A percentile compares a stretch with the other conserved stretches of the same genome.
These are phyloP conservation scores for Ceratitis capitata DNA, from an alignment of 1,140 invertebrate species.

Conservation along the genomic window DNA sequence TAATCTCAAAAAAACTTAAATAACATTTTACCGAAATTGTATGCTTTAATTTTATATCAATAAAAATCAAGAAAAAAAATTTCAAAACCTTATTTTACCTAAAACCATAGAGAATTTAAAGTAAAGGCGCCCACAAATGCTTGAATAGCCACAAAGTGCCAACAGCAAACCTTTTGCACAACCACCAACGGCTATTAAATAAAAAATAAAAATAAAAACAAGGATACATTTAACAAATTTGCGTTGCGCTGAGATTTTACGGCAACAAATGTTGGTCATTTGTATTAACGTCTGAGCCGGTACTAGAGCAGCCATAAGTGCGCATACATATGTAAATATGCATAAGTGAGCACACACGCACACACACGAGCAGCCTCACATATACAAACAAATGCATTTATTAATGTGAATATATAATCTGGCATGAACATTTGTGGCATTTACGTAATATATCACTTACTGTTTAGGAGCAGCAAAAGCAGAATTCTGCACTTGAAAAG, in stretches of 20 bases:
- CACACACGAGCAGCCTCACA: too few relatives aligned
- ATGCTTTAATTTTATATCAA: too few relatives aligned
- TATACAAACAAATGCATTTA: background rate
- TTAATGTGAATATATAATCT: conserved; percentile 9
- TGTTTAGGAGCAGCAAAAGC: background rate
- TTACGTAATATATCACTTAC: conserved; percentile 5
- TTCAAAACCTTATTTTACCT: too few relatives aligned
- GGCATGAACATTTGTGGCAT: background rate
- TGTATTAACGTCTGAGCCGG: conserved; percentile 4
- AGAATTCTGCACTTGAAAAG: background rate
- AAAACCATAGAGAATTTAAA: too few relatives aligned
- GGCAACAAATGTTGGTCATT: conserved; percentile 3
- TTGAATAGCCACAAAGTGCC: background rate
- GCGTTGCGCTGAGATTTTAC: background rate
- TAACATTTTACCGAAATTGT: too few relatives aligned
- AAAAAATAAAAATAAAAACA: background rate
- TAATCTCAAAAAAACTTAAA: too few relatives aligned
- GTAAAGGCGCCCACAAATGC: background rate
- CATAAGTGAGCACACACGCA: background rate
- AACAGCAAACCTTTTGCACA: too few relatives aligned
- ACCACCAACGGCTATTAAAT: background rate
- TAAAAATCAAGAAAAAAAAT: too few relatives aligned
- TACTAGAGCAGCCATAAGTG: background rate
- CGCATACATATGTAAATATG: background rate
- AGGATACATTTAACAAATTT: background rate